Evolutionary conservation across 2,888 invertebrate species (phyloP), one percentile per base, ranked within the genome.

Genomic region (Xestia c-nigrum): DNA sequence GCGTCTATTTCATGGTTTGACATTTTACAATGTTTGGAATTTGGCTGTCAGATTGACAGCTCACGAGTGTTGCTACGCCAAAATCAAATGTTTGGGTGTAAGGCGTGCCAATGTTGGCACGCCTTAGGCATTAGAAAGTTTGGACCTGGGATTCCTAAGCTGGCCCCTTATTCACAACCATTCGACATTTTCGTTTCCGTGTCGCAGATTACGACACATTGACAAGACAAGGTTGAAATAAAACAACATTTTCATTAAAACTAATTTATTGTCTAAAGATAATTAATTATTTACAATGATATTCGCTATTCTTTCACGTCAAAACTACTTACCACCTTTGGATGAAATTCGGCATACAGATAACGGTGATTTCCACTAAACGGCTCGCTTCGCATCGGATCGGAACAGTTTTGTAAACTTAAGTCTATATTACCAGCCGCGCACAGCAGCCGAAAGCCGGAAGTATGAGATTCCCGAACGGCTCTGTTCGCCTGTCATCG

Each of bases 1-100:
- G 82, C 57, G 81, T 80, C 85, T 71, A n/a, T 66, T 70, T 47
- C 43, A 10, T 71, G 31, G 16, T 7, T 80, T 80, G 80, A 80
- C 85, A 80, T 66, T 46, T 63, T 14, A 21, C 43, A 79, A 57
- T 84, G 12, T 65, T 59, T 81, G 57, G 43, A 21, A n/a, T 19
- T 24, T 24, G n/a, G 10, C 47, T 65, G 59, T 47, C 65, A 43
- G 6, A 31, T 31, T 76, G 55, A 31, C 55, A 76, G 73, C 5
- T 64, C n/a, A n/a, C 38, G 19, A 38, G 19, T 61, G 38, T 59
- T 59, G 55, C 55, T n/a, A 55, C 12, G 10, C n/a, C 55, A n/a
- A 55, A 55, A 55, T 10, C 10, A 55, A 55, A 52, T 52, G 21
- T 52, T 52, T 21, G 9, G 52, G 21, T 50, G 6, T 19, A 50